Evolutionary conservation across 2,113 vertebrate species (phyloP).

Genomic region (Apistogramma diplotaenia): DNA sequence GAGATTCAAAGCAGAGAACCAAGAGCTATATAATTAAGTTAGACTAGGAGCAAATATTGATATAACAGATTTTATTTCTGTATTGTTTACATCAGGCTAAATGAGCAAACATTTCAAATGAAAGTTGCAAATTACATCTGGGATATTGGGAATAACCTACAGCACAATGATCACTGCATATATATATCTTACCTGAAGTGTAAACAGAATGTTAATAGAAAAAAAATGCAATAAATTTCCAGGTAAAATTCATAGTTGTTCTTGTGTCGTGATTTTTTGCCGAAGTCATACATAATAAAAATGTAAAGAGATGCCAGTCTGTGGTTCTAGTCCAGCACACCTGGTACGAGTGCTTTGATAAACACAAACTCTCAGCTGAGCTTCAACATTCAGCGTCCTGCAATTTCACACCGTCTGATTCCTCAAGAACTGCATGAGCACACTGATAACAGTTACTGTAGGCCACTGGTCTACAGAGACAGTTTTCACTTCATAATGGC

Average conservation of each 20-base stretch:
- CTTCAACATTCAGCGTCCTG: slow-evolving; percentile 54
- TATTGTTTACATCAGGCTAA: not conserved
- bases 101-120: slow-evolving; percentile 19
- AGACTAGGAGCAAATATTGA: slow-evolving; percentile 34
- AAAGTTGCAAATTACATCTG: slow-evolving; percentile 33
- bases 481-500: slow-evolving; percentile 46
- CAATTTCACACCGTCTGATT: slow-evolving; percentile 74
- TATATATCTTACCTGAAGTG: not conserved
- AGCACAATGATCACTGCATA: not conserved
- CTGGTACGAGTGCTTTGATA: slow-evolving; percentile 28
- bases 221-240: not conserved
- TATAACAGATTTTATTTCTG: slow-evolving; percentile 17
- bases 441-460: slow-evolving; percentile 61
- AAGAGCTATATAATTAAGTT: not conserved
- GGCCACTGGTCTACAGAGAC: slow-evolving; percentile 42
- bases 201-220: slow-evolving; percentile 3
- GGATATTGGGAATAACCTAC: not conserved
- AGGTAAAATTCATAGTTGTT: not conserved
- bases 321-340: slow-evolving; percentile 29
- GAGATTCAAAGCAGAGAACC: not conserved
- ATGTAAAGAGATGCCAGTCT: slow-evolving; percentile 2
- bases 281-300: slow-evolving; percentile 35
- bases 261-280: slow-evolving; percentile 6
- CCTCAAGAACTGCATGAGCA: slow-evolving; percentile 60
- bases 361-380: slow-evolving; percentile 36